Conservation (phyloP, 2,797 vertebrate genomes). For the Staurois parvus region DNA sequence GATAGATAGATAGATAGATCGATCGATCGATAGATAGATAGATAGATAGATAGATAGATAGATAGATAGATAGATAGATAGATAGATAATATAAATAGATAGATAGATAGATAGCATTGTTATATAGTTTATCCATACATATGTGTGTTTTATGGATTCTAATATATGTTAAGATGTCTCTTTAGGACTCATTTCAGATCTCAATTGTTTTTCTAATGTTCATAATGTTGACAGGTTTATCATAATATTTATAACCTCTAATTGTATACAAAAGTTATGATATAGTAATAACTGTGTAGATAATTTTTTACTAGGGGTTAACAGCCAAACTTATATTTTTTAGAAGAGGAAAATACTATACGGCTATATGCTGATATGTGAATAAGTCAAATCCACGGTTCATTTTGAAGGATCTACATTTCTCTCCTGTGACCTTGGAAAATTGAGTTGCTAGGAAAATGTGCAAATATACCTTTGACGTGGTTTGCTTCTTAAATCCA, state of each 20-base stretch:
- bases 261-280: background rate
- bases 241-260: background rate
- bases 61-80: background rate
- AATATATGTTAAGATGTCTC: no score
- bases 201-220: background rate
- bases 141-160: background rate
- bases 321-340: background rate
- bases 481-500: background rate
- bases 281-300: background rate
- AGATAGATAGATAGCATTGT: no score
- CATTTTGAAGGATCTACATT: background rate
- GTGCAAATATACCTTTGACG: background rate
- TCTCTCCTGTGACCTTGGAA: background rate
- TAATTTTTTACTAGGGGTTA: background rate
- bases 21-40: no score
- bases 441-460: background rate
- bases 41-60: no score
- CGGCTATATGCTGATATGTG: background rate
- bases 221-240: background rate
- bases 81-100: constrained; percentile 1
- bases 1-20: constrained; percentile 7
- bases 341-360: background rate
- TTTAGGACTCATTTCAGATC: no score
- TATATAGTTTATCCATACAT: no score
- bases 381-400: background rate